Conservation (phyloP, 2,888 invertebrate species). For the Piscicola geometra region DNA sequence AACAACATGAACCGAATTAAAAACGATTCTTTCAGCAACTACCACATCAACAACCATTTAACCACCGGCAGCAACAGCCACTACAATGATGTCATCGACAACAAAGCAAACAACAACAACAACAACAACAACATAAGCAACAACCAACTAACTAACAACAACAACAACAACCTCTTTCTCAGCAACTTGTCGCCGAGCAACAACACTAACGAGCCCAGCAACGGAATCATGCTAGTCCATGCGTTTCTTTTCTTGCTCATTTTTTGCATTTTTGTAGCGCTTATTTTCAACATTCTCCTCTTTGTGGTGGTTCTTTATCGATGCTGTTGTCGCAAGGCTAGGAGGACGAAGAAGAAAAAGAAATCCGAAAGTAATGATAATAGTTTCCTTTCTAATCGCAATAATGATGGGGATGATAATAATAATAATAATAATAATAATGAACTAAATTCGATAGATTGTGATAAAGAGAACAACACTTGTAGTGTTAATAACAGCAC, state of each 20-base stretch:
- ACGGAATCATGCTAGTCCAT: neutral
- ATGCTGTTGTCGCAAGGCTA: neutral
- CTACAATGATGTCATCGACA: no score
- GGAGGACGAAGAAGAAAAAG: neutral
- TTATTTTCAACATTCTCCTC: neutral
- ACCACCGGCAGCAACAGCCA: no score
- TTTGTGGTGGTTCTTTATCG: neutral
- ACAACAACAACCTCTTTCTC: neutral
- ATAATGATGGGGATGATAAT: neutral
- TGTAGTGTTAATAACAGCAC: no score
- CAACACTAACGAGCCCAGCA: neutral
- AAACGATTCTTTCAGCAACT: no score
- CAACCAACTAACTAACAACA: neutral
- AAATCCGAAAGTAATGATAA: neutral
- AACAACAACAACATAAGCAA: neutral
- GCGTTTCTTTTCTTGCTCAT: neutral
- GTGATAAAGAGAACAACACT: no score
- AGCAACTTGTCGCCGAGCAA: neutral
- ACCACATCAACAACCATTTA: no score
- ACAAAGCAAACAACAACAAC: neutral
- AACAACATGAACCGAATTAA: neutral
- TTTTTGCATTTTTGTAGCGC: neutral
- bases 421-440: no score
- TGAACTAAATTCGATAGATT: no score
- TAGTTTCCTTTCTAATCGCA: neutral